These are phyloP conservation scores for Sialis fuliginosa DNA, from an alignment of 2,888 invertebrate species.

Conservation along the genomic window DNA sequence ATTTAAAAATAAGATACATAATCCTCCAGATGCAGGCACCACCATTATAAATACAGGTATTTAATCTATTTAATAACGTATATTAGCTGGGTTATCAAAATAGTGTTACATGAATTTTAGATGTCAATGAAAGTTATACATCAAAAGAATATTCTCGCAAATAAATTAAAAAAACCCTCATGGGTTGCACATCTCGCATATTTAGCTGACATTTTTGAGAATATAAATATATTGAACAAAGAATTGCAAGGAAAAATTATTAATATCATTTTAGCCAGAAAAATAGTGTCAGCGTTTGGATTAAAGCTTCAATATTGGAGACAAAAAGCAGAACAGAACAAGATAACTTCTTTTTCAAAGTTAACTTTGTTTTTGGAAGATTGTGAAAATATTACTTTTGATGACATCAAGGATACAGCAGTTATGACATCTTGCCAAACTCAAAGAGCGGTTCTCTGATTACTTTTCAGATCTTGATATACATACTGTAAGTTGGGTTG, in stretches of 20 bases:
- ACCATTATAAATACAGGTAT: too few relatives aligned
- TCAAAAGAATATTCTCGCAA: conserved; percentile 11
- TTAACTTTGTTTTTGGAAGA: conserved; percentile 12
- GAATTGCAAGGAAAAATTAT: conserved; percentile 12
- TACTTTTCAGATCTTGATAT: conserved; percentile 13
- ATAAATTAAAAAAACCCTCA: conserved; percentile 11
- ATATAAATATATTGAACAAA: conserved; percentile 12
- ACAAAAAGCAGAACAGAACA: conserved; percentile 12
- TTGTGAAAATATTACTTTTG: conserved; percentile 12
- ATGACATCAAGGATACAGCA: conserved; percentile 12
- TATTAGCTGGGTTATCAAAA: too few relatives aligned
- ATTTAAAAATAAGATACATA: too few relatives aligned
- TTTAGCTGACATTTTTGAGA: conserved; percentile 12
- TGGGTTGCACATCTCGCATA: conserved; percentile 12
- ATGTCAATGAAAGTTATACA: not conserved
- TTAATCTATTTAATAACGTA: too few relatives aligned
- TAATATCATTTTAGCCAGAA: conserved; percentile 11
- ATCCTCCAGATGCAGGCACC: too few relatives aligned
- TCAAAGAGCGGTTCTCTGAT: conserved; percentile 12
- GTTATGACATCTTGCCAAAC: conserved; percentile 12
- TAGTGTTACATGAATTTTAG: too few relatives aligned
- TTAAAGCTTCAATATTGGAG: conserved; percentile 12
- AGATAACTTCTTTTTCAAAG: conserved; percentile 11
- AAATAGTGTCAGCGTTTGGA: conserved; percentile 11
- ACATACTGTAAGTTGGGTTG: conserved; percentile 10